Percentiles rank a stretch among this genome's conserved stretches.
Conservation (phyloP, 2,888 invertebrate species). For the Eucera pruinosa region DNA sequence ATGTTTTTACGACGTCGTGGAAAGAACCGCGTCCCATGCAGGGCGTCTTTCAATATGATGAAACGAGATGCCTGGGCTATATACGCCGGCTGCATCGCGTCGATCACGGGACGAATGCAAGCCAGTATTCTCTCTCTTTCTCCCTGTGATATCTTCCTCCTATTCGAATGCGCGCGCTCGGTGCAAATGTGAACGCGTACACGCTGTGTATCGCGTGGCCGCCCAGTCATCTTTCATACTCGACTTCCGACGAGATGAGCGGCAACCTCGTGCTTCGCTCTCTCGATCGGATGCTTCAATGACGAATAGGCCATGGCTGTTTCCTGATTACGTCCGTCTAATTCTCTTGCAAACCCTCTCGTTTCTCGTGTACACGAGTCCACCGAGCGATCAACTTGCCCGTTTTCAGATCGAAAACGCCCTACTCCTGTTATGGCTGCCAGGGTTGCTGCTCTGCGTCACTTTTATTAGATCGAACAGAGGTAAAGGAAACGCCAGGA, state of each 20-base stretch:
- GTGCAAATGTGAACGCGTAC: constrained; percentile 51
- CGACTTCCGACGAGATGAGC: constrained; percentile 65
- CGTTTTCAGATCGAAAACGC: constrained; percentile 2
- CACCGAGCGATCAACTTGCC: constrained; percentile 10
- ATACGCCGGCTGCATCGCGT: neutral
- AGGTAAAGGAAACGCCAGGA: constrained; percentile 29
- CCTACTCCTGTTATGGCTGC: neutral
- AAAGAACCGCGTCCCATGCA: constrained; percentile 40
- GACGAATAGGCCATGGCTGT: constrained; percentile 57
- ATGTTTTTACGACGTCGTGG: constrained; percentile 61
- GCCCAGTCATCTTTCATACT: constrained; percentile 64
- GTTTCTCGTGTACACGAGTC: neutral
- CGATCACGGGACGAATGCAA: neutral
- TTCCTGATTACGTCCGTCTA: constrained; percentile 57
- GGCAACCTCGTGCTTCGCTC: constrained; percentile 44
- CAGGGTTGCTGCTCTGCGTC: neutral
- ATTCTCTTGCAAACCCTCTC: neutral
- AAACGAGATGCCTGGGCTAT: neutral
- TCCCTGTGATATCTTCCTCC: constrained; percentile 36
- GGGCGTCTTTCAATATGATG: constrained; percentile 24
- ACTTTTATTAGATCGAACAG: constrained; percentile 44
- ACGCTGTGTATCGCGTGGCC: constrained; percentile 5
- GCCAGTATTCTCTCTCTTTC: neutral
- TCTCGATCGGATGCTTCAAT: constrained; percentile 41
- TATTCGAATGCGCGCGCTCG: constrained; percentile 37